Base-by-base conservation (phyloP, 2,113 vertebrate species). In the Euleptes europaea region DNA sequence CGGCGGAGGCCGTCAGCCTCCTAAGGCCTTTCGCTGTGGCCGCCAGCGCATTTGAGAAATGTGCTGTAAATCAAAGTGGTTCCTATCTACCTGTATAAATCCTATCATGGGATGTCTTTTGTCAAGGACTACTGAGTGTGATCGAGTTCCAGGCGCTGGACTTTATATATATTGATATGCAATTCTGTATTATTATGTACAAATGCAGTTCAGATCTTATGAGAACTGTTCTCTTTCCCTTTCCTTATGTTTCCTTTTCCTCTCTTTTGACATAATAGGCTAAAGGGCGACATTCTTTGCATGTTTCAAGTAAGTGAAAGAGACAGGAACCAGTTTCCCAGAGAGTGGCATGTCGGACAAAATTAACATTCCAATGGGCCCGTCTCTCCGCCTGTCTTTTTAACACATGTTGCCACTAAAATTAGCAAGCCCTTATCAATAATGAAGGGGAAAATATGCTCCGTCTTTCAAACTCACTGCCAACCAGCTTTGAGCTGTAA, bases 311-410 rank as follows among this genome's bases (percentile, higher is more conserved):
- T 92, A 88, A 93, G 82, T 35, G 80, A 84, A 92, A 84, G 54
- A 85, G 88, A 89, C 88, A 81, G 78, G 87, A 90, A 90, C 88
- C 85, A 78, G 82, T 92, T 93, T 94, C 83, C 79, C 66, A 57
- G 67, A 86, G 89, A 90, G 83, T 0, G 1, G 38, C 44, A 87
- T 93, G 89, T 92, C 90, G 85, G 92, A 92, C 15, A 65, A 83
- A 74, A 51, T 92, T 90, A 92, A 88, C 73, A 31, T 91, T 91
- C 92, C 31, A 57, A 38, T 84, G 23, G 8, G 69, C 83, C 69
- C 12, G 28, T 83, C 67, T 85, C 5, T 33, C 28, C 65, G 85
- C 82, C 15, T 44, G 85, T 33, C 5, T 54, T 83, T 17, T 84
- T 90, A 86, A 91, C 88, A 90, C 86, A 82, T 0, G 47, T 57